Percentiles rank a stretch among this genome's conserved stretches.
Evolutionary conservation across 2,797 vertebrate genomes (phyloP).

Genomic region (Hippoglossus hippoglossus): DNA sequence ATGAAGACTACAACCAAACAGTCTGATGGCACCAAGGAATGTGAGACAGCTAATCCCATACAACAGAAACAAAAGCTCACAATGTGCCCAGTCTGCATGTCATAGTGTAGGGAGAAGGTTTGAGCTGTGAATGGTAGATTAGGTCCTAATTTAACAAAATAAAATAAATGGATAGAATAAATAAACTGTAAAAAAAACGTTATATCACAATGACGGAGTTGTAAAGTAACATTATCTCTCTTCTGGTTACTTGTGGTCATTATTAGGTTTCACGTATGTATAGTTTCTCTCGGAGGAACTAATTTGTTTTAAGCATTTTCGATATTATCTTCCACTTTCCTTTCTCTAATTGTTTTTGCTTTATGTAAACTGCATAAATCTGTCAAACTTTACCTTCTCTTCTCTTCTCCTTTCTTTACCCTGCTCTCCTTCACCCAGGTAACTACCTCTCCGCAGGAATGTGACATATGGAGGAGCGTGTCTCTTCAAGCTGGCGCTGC

Average conservation of each 20-base stretch:
- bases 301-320: background rate
- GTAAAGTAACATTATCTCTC: too few relatives aligned
- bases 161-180: too few relatives aligned
- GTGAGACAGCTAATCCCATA: constrained; percentile 41
- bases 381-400: background rate
- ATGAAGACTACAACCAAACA: constrained; percentile 14
- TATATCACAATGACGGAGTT: too few relatives aligned
- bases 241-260: too few relatives aligned
- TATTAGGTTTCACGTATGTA: too few relatives aligned
- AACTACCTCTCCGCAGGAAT: constrained; percentile 67
- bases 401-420: background rate
- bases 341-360: background rate
- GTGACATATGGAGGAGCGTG: constrained; percentile 56
- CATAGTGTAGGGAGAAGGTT: background rate
- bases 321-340: background rate
- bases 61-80: constrained; percentile 25
- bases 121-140: background rate
- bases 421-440: constrained; percentile 23
- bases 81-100: too few relatives aligned
- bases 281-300: background rate
- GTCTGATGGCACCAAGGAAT: constrained; percentile 46
- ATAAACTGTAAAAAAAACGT: too few relatives aligned
- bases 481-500: constrained; percentile 61
- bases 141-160: too few relatives aligned
- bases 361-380: background rate